Evolutionary conservation across 2,888 invertebrate species (phyloP).

Genomic region (Zaprionus lineosus): DNA sequence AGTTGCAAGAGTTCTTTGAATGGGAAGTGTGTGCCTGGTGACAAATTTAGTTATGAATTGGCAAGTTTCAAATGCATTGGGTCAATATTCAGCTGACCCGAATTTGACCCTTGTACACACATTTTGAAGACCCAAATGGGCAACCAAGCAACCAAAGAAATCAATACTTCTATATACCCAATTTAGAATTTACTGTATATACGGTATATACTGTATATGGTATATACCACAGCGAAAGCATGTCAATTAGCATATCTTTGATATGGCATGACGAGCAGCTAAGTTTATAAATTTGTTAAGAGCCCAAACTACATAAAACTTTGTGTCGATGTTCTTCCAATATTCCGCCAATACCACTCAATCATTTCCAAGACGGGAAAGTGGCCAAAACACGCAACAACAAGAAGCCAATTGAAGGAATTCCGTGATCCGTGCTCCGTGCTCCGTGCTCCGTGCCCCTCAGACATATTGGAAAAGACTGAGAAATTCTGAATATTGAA

Average conservation of each 20-base stretch:
- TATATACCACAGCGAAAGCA: conserved; percentile 13
- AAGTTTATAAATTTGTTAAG: conserved; percentile 46
- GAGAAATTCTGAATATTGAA: no score
- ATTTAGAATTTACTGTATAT: no score
- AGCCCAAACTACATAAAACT: conserved; percentile 5
- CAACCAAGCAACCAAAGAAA: conserved; percentile 50
- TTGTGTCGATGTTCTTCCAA: conserved; percentile 13
- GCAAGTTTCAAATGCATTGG: conserved; percentile 37
- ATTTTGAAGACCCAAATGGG: conserved; percentile 16
- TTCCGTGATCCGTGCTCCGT: no score
- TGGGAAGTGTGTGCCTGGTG: no score
- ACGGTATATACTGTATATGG: conserved; percentile 12
- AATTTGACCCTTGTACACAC: conserved; percentile 4
- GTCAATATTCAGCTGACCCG: conserved; percentile 27
- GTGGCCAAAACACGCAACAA: conserved; percentile 60
- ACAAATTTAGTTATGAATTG: no score
- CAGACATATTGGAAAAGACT: no score
- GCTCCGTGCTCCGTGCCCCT: no score
- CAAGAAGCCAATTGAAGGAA: no score
- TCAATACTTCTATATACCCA: conserved; percentile 43
- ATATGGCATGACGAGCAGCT: conserved; percentile 39
- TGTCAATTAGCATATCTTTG: conserved; percentile 50
- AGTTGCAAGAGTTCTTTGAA: no score
- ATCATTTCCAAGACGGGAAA: conserved; percentile 34
- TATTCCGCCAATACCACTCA: conserved; percentile 36